Evolutionary conservation across 2,113 vertebrate species (phyloP).

Genomic region (Chionomys nivalis): DNA sequence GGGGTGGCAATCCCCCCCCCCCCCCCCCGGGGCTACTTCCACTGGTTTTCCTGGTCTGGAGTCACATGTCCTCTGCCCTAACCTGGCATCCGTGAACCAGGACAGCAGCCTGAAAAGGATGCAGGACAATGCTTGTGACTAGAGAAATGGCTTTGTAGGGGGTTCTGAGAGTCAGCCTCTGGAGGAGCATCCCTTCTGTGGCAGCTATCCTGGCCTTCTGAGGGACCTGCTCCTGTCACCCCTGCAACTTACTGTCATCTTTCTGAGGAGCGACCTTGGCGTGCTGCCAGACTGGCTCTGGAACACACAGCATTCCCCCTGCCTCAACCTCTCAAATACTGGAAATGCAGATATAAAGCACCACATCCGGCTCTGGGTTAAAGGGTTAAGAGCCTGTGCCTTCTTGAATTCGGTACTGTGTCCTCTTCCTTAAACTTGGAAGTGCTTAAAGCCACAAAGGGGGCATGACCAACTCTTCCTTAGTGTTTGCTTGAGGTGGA

Average conservation of each 20-base stretch:
- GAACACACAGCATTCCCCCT: too few relatives aligned
- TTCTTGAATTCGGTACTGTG: background rate
- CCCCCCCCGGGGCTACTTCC: background rate
- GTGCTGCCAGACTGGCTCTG: background rate
- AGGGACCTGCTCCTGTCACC: background rate
- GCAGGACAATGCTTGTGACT: too few relatives aligned
- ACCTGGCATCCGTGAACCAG: background rate
- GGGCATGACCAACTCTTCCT: background rate
- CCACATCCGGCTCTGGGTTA: background rate
- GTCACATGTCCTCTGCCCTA: background rate
- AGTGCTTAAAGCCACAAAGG: background rate
- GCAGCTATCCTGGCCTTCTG: background rate
- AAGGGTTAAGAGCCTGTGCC: background rate
- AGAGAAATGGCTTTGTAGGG: background rate
- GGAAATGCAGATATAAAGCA: background rate
- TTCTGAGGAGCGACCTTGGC: background rate
- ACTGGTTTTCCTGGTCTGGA: background rate
- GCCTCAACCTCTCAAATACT: background rate
- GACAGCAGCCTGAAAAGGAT: background rate
- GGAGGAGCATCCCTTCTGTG: background rate
- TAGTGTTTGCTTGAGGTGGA: background rate
- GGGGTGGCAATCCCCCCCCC: background rate
- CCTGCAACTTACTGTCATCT: background rate
- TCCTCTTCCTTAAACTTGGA: background rate
- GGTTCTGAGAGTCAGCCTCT: background rate